phyloP scores from a whole-genome alignment of 2,888 invertebrate genomes.

The Andrena camellia region DNA sequence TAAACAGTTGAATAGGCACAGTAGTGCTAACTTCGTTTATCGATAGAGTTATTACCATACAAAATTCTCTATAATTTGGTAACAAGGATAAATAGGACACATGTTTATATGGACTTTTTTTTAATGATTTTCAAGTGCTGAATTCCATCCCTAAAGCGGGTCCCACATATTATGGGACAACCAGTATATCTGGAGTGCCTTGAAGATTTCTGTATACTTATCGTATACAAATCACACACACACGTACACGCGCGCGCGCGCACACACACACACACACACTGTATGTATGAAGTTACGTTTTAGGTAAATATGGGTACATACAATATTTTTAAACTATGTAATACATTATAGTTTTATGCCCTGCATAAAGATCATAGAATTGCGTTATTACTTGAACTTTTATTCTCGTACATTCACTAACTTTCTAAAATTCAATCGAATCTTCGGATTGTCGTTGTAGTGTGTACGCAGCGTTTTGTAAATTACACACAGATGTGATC shows the following conservation, averaged over 20 bases:
- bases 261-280: slow-evolving; percentile 60
- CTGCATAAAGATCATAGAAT: slow-evolving; percentile 44
- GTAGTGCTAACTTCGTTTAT: too few relatives aligned
- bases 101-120: too few relatives aligned
- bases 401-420: slow-evolving; percentile 50
- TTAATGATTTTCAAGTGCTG: too few relatives aligned
- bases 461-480: slow-evolving; percentile 30
- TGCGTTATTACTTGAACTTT: slow-evolving; percentile 55
- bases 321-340: slow-evolving; percentile 72
- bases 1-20: too few relatives aligned
- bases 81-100: too few relatives aligned
- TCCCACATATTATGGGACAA: too few relatives aligned
- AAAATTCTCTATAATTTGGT: too few relatives aligned
- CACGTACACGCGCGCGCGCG: slow-evolving; percentile 9
- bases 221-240: slow-evolving; percentile 74
- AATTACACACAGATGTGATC: slow-evolving; percentile 38
- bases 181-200: slow-evolving; percentile 84
- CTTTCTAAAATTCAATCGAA: slow-evolving; percentile 46
- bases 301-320: slow-evolving; percentile 75
- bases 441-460: slow-evolving; percentile 12
- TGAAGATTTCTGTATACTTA: slow-evolving; percentile 83
- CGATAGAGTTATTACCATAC: too few relatives aligned
- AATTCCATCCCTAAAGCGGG: too few relatives aligned
- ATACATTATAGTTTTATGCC: slow-evolving; percentile 66
- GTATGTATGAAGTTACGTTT: slow-evolving; percentile 74